Evolutionary conservation across 1,140 invertebrate species (phyloP).

Genomic region (Pantala flavescens): DNA sequence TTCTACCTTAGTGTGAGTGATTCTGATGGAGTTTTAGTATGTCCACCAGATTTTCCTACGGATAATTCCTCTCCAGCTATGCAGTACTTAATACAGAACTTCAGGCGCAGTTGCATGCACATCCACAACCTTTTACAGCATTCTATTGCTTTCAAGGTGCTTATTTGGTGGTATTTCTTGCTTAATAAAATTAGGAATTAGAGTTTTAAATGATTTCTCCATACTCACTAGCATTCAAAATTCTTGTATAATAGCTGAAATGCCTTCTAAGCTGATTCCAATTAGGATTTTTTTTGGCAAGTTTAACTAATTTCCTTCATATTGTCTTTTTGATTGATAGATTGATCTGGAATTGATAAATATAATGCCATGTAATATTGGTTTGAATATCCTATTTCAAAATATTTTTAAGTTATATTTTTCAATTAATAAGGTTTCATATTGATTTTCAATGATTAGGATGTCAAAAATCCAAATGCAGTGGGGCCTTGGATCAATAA

Average conservation of each 20-base stretch:
- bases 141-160: conserved; percentile 49
- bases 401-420: conserved; percentile 12
- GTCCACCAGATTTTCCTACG: conserved; percentile 37
- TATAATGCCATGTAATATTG: too few species aligned
- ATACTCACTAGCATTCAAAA: too few species aligned
- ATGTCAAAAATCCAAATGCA: conserved; percentile 44
- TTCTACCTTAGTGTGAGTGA: conserved; percentile 56
- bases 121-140: conserved; percentile 61
- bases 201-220: too few species aligned
- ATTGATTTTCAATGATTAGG: conserved; percentile 34
- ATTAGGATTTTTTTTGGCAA: too few species aligned
- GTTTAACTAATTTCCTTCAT: too few species aligned
- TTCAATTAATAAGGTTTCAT: too few species aligned
- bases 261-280: too few species aligned
- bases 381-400: not conserved
- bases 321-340: too few species aligned
- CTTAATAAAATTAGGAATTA: conserved; percentile 21
- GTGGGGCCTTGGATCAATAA: conserved; percentile 51
- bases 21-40: conserved; percentile 52
- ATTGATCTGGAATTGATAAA: too few species aligned
- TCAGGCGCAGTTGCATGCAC: conserved; percentile 50
- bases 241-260: too few species aligned
- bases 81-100: conserved; percentile 40
- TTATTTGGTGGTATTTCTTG: conserved; percentile 16
- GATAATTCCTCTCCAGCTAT: not conserved